phyloP scores from a whole-genome alignment of 1,140 invertebrate species.

The Brachionus plicatilis region DNA sequence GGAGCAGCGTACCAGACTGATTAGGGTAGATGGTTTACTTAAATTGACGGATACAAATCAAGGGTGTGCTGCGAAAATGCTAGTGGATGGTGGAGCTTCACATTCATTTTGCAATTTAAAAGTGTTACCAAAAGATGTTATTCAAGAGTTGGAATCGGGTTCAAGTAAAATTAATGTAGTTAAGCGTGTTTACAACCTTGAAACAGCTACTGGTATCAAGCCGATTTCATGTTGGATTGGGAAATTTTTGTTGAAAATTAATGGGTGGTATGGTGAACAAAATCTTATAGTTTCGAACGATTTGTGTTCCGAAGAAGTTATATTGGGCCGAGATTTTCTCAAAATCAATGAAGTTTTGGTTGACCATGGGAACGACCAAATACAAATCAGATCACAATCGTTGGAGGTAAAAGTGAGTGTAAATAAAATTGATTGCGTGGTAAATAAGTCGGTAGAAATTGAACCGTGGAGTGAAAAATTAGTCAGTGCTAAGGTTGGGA shows the following conservation, averaged over 20 bases:
- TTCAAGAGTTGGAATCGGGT: not conserved
- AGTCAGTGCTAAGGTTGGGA: not conserved
- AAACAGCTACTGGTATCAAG: not conserved
- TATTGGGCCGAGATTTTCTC: not conserved
- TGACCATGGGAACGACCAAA: not conserved
- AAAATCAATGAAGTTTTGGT: not conserved
- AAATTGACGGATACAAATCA: not conserved
- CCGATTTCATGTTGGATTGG: not conserved
- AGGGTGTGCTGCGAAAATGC: not conserved
- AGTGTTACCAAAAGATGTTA: not conserved
- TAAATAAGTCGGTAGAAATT: not conserved
- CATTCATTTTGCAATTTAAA: not conserved
- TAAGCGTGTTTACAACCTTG: not conserved
- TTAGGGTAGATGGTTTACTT: not conserved
- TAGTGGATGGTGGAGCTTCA: not conserved
- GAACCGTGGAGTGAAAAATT: not conserved
- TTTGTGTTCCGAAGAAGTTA: not conserved
- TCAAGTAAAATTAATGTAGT: not conserved
- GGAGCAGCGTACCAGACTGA: not conserved
- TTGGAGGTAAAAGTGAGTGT: not conserved
- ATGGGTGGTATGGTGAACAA: not conserved
- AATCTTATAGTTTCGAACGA: not conserved
- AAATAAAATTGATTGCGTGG: not conserved
- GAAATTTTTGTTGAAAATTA: not conserved
- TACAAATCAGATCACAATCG: not conserved